Conservation (phyloP, 23 tunicate species). For the Styela clava region DNA sequence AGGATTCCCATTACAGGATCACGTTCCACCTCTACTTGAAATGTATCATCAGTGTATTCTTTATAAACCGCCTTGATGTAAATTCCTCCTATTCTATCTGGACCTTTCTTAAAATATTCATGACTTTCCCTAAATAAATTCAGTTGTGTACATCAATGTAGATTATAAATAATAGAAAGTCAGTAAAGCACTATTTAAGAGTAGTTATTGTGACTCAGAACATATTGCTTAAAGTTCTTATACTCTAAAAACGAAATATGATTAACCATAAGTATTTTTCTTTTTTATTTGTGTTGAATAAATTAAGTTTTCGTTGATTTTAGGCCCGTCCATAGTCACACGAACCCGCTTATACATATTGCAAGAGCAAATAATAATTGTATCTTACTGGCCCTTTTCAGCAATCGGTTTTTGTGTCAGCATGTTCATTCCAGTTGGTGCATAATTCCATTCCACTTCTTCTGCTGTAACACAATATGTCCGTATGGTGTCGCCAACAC, state of each 20-base stretch:
- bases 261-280: too few relatives aligned
- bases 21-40: background rate
- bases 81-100: slow-evolving; percentile 60
- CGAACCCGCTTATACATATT: too few relatives aligned
- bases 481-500: background rate
- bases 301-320: too few relatives aligned
- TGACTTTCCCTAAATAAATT: background rate
- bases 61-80: slow-evolving; percentile 56
- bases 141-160: too few relatives aligned
- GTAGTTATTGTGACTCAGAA: too few relatives aligned
- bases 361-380: slow-evolving; percentile 3
- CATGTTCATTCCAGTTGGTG: background rate
- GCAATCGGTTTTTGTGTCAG: background rate
- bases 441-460: slow-evolving; percentile 7
- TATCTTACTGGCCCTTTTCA: too few relatives aligned
- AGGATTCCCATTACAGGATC: slow-evolving; percentile 32
- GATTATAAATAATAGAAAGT: too few relatives aligned
- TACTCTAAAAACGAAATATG: too few relatives aligned
- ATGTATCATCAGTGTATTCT: slow-evolving; percentile 35
- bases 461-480: background rate
- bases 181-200: too few relatives aligned
- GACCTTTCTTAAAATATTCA: slow-evolving; percentile 12
- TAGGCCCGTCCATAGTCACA: too few relatives aligned
- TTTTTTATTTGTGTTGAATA: background rate
- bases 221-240: too few relatives aligned